A percentile compares a stretch with the other conserved stretches of the same genome.
Conservation (phyloP, 2,113 vertebrate species). For the Phylloscopus whistleri region DNA sequence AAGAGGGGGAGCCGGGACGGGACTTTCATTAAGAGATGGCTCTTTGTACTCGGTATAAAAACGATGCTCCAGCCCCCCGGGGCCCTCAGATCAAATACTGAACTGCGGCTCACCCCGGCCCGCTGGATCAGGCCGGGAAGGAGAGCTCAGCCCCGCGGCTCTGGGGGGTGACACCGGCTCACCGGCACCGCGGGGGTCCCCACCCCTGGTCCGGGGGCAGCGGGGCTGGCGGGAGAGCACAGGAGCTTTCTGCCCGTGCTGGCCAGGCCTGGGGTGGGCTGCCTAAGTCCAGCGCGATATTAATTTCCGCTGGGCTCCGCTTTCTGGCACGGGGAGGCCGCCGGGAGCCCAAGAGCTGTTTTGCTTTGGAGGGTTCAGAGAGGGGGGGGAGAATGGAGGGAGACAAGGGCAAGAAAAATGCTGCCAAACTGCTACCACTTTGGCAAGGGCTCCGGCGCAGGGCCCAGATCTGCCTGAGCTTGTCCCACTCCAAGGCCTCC, state of each 20-base stretch:
- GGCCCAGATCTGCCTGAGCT: constrained; percentile 63
- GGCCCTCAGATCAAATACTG: constrained; percentile 62
- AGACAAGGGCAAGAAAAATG: constrained; percentile 65
- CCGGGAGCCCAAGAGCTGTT: constrained; percentile 37
- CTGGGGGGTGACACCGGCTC: neutral
- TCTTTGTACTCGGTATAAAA: constrained; percentile 58
- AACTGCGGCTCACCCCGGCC: constrained; percentile 58
- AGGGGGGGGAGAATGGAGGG: neutral
- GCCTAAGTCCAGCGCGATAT: neutral
- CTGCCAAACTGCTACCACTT: constrained; percentile 67
- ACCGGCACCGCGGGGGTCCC: neutral
- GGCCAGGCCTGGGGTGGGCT: neutral
- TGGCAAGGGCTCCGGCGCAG: constrained; percentile 29
- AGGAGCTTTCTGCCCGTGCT: neutral
- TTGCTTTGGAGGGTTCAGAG: neutral
- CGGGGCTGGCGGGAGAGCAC: rapidly evolving
- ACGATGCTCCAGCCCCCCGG: neutral
- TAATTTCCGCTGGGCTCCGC: constrained; percentile 56
- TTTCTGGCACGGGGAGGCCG: neutral
- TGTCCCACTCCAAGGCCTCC: constrained; percentile 58
- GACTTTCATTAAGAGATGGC: constrained; percentile 56
- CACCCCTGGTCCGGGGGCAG: neutral
- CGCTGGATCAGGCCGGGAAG: constrained; percentile 1
- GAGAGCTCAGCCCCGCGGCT: neutral
- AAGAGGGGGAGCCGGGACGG: neutral